Evolutionary conservation across 1,140 invertebrate genomes (phyloP), one percentile per base, ranked within the genome.

Genomic region (Diprion similis): DNA sequence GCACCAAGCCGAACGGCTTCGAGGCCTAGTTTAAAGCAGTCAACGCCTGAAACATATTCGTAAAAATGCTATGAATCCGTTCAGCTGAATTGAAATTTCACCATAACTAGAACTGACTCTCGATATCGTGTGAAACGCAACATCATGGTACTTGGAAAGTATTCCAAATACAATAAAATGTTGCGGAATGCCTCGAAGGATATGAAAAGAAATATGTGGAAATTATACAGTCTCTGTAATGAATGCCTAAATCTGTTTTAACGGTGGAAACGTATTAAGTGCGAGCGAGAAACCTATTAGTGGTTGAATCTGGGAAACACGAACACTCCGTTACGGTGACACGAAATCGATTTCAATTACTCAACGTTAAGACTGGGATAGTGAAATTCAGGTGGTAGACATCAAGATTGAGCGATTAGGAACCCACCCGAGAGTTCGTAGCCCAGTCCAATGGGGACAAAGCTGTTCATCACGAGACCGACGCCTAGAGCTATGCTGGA

Each of bases 1-100:
- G 88, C 89, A 8, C 89, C 89, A 64, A 91, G 78, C 73, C 91
- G 80, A 46, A 91, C 83, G 8, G 88, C 89, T 80, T 92, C 91
- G 1, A 91, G 72, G 8, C 79, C 78, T 65, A 89, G 75, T 46
- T 78, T 75, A 48, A 80, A 78, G 74, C 90, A 91, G 0, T 73
- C 72, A 37, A 77, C 51, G 10, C 75, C 76, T 68, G 68, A 13
- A 10, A 72, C 24, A 37, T 37, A 37, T 37, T 37, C 24, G 24
- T 37, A 6, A 1, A 1, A 37, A 65, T 18, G 17, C 59, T 7
- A 65, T 65, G 15, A 65, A 18, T 65, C 2, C 15, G 8, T 65
- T n/a, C 59, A 65, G 1, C 15, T 65, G 8, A 18, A 65, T 18
- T 3, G 24, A 37, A 3, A 6, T 37, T 37, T 37, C 24, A 37